phyloP scores from a whole-genome alignment of 1,140 invertebrate species.

The Branchinecta lynchi region DNA sequence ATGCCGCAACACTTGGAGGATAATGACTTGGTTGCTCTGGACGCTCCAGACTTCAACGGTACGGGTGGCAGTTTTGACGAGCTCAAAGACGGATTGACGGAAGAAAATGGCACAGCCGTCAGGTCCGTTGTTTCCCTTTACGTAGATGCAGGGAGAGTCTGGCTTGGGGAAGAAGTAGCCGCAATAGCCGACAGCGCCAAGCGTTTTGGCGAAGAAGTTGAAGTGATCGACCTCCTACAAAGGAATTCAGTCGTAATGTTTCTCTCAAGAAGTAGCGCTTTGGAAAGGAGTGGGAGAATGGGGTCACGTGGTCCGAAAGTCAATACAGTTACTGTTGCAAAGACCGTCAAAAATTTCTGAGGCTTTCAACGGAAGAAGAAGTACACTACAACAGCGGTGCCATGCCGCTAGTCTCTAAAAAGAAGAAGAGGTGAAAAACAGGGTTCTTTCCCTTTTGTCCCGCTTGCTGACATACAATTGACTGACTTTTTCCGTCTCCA shows the following conservation, averaged over 20 bases:
- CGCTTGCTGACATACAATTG: too few species aligned
- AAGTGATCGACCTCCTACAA: slow-evolving; percentile 59
- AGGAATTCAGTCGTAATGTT: neutral
- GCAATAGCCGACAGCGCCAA: slow-evolving; percentile 46
- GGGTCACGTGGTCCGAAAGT: too few species aligned
- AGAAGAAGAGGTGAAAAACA: too few species aligned
- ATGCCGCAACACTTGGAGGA: slow-evolving; percentile 41
- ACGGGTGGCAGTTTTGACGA: slow-evolving; percentile 41
- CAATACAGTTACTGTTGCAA: too few species aligned
- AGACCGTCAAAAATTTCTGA: too few species aligned
- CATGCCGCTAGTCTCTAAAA: too few species aligned
- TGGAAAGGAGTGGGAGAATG: too few species aligned
- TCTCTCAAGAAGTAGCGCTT: too few species aligned
- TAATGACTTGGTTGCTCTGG: slow-evolving; percentile 51
- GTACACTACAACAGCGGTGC: too few species aligned
- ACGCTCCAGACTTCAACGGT: slow-evolving; percentile 51
- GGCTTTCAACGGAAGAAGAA: too few species aligned
- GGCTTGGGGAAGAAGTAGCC: slow-evolving; percentile 61
- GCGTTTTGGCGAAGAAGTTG: slow-evolving; percentile 43
- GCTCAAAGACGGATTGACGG: slow-evolving; percentile 42
- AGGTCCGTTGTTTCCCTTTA: slow-evolving; percentile 53
- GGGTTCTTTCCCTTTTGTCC: too few species aligned
- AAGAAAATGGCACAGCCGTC: slow-evolving; percentile 68
- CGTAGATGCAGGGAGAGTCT: slow-evolving; percentile 58
- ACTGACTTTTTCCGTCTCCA: too few species aligned